Percentiles rank a stretch among this genome's conserved stretches.
phyloP scores from a whole-genome alignment of 2,888 invertebrate genomes.

The Eupithecia subfuscata region DNA sequence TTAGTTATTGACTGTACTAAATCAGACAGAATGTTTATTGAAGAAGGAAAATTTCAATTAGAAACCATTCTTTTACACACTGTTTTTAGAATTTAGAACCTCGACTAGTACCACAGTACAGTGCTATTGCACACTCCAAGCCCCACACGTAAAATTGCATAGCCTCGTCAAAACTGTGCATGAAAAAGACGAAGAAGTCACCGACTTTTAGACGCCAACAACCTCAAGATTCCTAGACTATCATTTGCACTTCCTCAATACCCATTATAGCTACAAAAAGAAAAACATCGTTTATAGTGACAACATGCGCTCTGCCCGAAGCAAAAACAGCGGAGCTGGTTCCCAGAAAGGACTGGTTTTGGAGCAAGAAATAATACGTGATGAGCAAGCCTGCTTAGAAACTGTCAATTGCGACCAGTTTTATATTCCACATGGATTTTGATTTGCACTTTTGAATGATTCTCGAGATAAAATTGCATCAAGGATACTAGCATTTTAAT shows the following conservation, averaged over 20 bases:
- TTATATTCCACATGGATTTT: constrained; percentile 40
- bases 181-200: background rate
- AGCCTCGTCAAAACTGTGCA: background rate
- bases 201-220: constrained; percentile 14
- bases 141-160: background rate
- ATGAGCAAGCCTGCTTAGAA: constrained; percentile 52
- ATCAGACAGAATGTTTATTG: background rate
- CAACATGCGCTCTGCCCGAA: constrained; percentile 11
- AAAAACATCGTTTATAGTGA: constrained; percentile 30
- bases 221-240: constrained; percentile 25
- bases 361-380: constrained; percentile 65
- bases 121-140: background rate
- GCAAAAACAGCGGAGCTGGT: constrained; percentile 50
- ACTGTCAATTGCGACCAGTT: constrained; percentile 34
- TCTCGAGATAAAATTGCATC: background rate
- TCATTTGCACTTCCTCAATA: constrained; percentile 35
- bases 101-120: too few species aligned
- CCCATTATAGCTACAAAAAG: constrained; percentile 28
- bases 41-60: background rate
- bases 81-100: background rate
- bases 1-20: background rate
- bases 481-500: background rate
- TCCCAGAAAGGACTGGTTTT: constrained; percentile 59
- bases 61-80: background rate
- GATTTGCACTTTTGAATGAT: constrained; percentile 26